Conservation (phyloP, 2,113 vertebrate species). For the Alethe castanea region DNA sequence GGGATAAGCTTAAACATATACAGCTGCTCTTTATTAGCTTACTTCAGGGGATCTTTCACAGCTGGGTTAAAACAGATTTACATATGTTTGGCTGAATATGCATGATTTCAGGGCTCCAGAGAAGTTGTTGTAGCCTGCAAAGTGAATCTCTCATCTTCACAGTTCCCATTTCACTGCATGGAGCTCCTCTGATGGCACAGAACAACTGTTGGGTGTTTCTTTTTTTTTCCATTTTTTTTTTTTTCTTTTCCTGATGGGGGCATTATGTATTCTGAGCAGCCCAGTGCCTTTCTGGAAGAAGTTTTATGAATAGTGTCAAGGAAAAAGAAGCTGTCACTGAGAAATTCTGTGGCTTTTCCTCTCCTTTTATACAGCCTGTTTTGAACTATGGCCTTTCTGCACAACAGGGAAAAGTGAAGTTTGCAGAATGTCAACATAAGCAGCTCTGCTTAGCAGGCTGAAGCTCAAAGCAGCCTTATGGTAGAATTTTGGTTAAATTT, state of each 20-base stretch:
- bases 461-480: not conserved
- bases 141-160: not conserved
- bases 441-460: constrained; percentile 6
- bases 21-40: constrained; percentile 19
- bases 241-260: not conserved
- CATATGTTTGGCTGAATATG: not conserved
- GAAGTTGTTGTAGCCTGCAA: constrained; percentile 18
- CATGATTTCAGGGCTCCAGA: not conserved
- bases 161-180: not conserved
- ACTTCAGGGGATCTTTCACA: constrained; percentile 26
- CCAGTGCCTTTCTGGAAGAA: not conserved
- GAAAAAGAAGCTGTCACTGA: constrained; percentile 45
- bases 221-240: not conserved
- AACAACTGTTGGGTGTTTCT: not conserved
- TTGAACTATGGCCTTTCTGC: constrained; percentile 27
- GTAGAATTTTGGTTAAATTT: constrained; percentile 14
- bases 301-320: constrained; percentile 19
- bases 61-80: constrained; percentile 34
- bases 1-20: constrained; percentile 18
- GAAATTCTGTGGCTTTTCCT: constrained; percentile 24
- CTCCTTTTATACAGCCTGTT: constrained; percentile 1
- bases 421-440: constrained; percentile 34
- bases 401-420: constrained; percentile 6
- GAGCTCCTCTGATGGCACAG: not conserved
- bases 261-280: constrained; percentile 21